Base-by-base conservation (phyloP, 2,888 invertebrate genomes). In the Tetragonisca angustula region DNA sequence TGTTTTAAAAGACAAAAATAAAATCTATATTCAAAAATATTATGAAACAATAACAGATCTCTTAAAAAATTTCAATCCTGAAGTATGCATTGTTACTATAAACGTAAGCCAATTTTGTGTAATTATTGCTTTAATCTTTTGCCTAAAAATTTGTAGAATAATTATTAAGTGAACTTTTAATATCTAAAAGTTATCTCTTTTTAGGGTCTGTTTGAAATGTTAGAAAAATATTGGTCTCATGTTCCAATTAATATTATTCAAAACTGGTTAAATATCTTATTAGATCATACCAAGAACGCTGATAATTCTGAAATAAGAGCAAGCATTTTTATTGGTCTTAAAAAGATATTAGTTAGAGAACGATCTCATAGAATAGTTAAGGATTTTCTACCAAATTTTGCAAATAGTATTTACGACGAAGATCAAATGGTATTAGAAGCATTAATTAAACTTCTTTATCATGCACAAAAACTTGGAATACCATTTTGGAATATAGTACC, bases 71-170 rank as follows among this genome's bases (percentile, higher is more conserved):
- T 36, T 81, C 3, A 72, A 88, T 77, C 24, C 76, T 43, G 69
- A 88, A 79, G 89, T 91, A 61, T 86, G 88, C n/a, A 74, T 77
- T 70, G 56, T 88, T 52, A 83, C 90, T 61, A 73, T 91, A 24
- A 87, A 87, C 49, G 91, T 91, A 87, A 82, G 83, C 49, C 11
- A 68, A 50, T 43, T 62, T 73, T 21, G 9, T 21, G 11, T 19
- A 21, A 21, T 64, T 64, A 32, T 64, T 64, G 17, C 6, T 32
- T 64, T 64, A 64, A 62, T 19, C 9, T 62, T 13, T 32, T 32
- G 27, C 43, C 43, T 43, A 43, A 43, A n/a, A n/a, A n/a, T n/a
- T 43, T 43, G 43, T 43, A 43, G 43, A 43, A 43, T 43, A 43
- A 43, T 11, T 43, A 43, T 43, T 9, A 43, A 43, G 9, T 1